Percentiles rank a stretch among this genome's conserved stretches.
Evolutionary conservation across 2,113 vertebrate genomes (phyloP).

Genomic region (Lepisosteus osseus): DNA sequence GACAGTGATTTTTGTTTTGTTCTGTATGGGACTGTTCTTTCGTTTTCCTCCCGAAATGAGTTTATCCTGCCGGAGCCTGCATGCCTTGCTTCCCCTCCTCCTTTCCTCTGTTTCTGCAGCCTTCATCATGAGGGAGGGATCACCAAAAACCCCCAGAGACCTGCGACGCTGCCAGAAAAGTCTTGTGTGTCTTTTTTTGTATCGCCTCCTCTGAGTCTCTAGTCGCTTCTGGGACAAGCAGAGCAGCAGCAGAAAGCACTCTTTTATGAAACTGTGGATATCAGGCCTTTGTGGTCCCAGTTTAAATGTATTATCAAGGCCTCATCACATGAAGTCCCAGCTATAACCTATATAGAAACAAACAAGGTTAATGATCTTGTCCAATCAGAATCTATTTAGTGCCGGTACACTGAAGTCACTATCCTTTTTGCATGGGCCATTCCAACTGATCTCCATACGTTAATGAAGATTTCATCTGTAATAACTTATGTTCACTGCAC

Average conservation of each 20-base stretch:
- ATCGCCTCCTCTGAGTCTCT: too few relatives aligned
- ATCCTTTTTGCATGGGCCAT: too few relatives aligned
- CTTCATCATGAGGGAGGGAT: not conserved
- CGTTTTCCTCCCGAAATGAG: not conserved
- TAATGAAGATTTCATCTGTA: too few relatives aligned
- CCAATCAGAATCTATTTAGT: too few relatives aligned
- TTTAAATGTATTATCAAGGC: not conserved
- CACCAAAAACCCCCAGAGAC: not conserved
- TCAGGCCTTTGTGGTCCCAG: not conserved
- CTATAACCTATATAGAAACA: too few relatives aligned
- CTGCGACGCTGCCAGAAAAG: not conserved
- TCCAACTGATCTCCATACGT: too few relatives aligned
- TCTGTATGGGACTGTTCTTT: not conserved
- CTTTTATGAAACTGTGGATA: not conserved
- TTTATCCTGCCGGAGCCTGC: not conserved
- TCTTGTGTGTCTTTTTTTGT: too few relatives aligned
- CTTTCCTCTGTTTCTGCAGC: not conserved
- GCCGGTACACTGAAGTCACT: too few relatives aligned
- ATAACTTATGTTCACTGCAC: too few relatives aligned
- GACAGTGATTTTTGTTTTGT: not conserved
- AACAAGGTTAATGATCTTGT: too few relatives aligned
- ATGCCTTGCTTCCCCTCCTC: not conserved
- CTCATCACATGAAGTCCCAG: not conserved
- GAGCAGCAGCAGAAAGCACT: too few relatives aligned
- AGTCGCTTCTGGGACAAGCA: too few relatives aligned